Conservation (phyloP, 2,797 vertebrate species). For the Gambelia wislizenii region DNA sequence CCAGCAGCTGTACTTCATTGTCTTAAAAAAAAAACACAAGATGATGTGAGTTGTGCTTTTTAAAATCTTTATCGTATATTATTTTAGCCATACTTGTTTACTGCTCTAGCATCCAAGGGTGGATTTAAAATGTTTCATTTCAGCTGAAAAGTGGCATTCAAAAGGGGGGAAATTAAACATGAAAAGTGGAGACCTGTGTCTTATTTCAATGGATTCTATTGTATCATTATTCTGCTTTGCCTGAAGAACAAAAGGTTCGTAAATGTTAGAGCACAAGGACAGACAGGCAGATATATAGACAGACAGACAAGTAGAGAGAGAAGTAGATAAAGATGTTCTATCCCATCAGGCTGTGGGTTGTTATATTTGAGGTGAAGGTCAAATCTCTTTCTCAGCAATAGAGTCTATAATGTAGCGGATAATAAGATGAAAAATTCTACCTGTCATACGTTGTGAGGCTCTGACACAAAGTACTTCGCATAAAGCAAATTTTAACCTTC, state of each 20-base stretch:
- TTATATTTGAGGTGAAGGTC: slow-evolving; percentile 46
- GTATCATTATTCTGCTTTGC: slow-evolving; percentile 22
- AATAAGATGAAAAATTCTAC: slow-evolving; percentile 32
- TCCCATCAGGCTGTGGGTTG: slow-evolving; percentile 32
- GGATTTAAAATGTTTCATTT: background rate
- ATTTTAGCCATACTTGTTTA: background rate
- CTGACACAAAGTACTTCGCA: slow-evolving; percentile 16
- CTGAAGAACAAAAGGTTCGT: slow-evolving; percentile 45
- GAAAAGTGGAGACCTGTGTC: background rate
- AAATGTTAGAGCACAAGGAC: background rate
- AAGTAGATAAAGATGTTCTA: slow-evolving; percentile 5
- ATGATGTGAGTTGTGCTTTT: background rate
- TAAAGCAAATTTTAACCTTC: slow-evolving; percentile 24
- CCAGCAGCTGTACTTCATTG: no score
- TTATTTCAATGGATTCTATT: slow-evolving; percentile 32
- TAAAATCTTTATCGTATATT: background rate
- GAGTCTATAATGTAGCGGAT: background rate
- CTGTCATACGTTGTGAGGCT: background rate
- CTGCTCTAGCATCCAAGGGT: background rate
- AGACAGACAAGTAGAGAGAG: background rate
- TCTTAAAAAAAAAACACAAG: no score
- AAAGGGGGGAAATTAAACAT: background rate
- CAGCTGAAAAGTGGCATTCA: background rate
- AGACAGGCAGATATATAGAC: background rate
- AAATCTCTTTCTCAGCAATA: slow-evolving; percentile 22